phyloP scores from a whole-genome alignment of 2,888 invertebrate species.

The Thymelicus acteon region DNA sequence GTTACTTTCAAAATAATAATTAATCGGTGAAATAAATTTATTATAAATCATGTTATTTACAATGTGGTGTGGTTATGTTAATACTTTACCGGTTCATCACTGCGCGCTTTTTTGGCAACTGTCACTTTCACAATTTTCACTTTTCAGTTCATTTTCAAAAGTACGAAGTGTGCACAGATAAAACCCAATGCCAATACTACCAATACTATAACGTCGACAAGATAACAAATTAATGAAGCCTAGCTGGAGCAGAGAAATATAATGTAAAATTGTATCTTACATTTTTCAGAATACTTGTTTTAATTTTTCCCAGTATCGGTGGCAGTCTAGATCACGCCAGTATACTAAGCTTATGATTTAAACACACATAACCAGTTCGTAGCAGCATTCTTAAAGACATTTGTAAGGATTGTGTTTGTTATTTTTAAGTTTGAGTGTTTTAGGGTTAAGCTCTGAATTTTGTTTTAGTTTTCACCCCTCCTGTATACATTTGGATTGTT shows the following conservation, averaged over 20 bases:
- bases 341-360: conserved; percentile 9
- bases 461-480: conserved; percentile 55
- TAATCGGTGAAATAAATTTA: too few relatives aligned
- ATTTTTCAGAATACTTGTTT: too few relatives aligned
- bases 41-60: too few relatives aligned
- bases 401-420: conserved; percentile 62
- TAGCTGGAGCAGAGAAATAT: too few relatives aligned
- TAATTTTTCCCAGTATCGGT: too few relatives aligned
- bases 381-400: conserved; percentile 83
- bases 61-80: neutral
- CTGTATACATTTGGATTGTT: conserved; percentile 62
- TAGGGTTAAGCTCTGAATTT: conserved; percentile 54
- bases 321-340: neutral
- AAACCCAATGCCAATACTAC: neutral
- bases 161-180: neutral
- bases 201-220: too few relatives aligned
- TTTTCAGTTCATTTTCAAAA: neutral
- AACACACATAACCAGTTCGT: conserved; percentile 27
- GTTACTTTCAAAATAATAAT: too few relatives aligned
- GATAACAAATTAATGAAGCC: too few relatives aligned
- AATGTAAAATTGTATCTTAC: too few relatives aligned
- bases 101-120: neutral
- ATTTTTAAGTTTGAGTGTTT: conserved; percentile 69
- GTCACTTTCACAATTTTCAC: too few relatives aligned
- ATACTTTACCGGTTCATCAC: too few relatives aligned